phyloP scores from a whole-genome alignment of 2,888 invertebrate species.

The Dorcus hopei region DNA sequence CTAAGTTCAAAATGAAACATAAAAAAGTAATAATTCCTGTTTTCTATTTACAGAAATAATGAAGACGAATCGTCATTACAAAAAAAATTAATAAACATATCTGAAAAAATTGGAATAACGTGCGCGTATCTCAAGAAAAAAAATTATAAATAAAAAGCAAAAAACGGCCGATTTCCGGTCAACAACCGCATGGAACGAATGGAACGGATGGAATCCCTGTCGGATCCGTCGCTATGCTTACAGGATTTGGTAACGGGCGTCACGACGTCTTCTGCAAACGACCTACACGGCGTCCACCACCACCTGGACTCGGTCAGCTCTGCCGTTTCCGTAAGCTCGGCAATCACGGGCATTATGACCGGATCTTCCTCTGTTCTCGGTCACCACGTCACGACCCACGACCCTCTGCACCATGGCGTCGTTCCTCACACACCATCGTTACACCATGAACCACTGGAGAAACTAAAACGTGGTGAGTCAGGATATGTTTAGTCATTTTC shows the following conservation, averaged over 20 bases:
- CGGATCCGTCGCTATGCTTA: constrained; percentile 69
- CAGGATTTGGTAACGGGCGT: constrained; percentile 69
- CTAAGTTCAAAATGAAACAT: no score
- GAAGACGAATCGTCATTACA: no score
- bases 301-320: constrained; percentile 56
- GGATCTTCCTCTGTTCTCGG: constrained; percentile 51
- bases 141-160: no score
- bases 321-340: constrained; percentile 57
- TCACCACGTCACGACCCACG: constrained; percentile 49
- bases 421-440: constrained; percentile 57
- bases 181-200: constrained; percentile 37
- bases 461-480: constrained; percentile 73
- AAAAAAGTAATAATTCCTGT: no score
- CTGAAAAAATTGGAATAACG: no score
- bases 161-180: no score
- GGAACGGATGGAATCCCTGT: constrained; percentile 67
- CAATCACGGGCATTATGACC: constrained; percentile 58
- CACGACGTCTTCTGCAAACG: constrained; percentile 52
- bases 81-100: no score
- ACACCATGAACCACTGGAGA: constrained; percentile 73
- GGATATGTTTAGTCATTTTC: neutral
- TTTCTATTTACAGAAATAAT: no score
- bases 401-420: constrained; percentile 60
- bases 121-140: no score
- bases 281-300: constrained; percentile 54